Conservation (phyloP, 2,888 invertebrate species). For the Nomada ferruginata region DNA sequence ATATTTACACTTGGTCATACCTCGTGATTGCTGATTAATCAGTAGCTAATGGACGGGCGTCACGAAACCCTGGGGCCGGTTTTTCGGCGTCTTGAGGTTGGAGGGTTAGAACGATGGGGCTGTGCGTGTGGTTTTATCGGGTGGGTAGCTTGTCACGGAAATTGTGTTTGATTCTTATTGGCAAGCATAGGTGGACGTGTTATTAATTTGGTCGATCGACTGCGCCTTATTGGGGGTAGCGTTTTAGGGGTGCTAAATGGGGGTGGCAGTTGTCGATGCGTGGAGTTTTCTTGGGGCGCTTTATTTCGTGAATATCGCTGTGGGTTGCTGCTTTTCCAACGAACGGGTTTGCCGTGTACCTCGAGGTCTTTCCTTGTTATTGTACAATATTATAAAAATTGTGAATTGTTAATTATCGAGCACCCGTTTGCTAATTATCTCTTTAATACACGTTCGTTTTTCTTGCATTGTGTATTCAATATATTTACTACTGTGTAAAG, state of each 20-base stretch:
- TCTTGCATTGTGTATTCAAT: too few relatives aligned
- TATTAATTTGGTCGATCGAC: background rate
- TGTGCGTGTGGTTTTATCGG: background rate
- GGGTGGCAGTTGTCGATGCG: background rate
- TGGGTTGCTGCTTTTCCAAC: background rate
- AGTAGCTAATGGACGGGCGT: background rate
- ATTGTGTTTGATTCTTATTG: slow-evolving; percentile 1
- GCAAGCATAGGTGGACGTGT: too few relatives aligned
- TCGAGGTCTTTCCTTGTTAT: too few relatives aligned
- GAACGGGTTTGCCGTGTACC: too few relatives aligned
- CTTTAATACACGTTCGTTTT: too few relatives aligned
- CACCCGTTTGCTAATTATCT: background rate
- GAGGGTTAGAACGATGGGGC: background rate
- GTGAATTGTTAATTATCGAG: too few relatives aligned
- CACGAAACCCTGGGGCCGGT: background rate
- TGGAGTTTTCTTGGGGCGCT: background rate
- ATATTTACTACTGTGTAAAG: too few relatives aligned
- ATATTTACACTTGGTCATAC: background rate
- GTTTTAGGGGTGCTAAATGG: too few relatives aligned
- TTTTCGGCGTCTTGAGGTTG: background rate
- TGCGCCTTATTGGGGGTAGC: too few relatives aligned
- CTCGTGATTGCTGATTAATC: slow-evolving; percentile 11
- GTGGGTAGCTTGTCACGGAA: background rate
- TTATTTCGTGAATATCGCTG: background rate
- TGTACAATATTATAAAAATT: too few relatives aligned